These are phyloP conservation scores for Diploptera punctata DNA, from an alignment of 2,888 invertebrate species.

Conservation along the genomic window DNA sequence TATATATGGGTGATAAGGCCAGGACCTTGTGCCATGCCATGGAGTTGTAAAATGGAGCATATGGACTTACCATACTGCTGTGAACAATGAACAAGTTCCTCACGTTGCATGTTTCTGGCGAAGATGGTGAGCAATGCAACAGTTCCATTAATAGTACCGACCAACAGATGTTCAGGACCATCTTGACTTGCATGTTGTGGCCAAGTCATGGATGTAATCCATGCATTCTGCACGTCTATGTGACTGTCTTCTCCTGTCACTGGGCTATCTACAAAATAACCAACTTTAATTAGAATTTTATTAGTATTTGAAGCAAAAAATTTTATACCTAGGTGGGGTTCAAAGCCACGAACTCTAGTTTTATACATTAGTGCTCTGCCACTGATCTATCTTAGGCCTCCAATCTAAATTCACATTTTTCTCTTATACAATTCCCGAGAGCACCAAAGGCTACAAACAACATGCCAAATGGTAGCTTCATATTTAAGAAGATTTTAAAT, in stretches of 20 bases:
- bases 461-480: no score
- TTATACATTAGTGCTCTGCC: no score
- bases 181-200: slow-evolving; percentile 51
- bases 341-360: no score
- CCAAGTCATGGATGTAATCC: slow-evolving; percentile 61
- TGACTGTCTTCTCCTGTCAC: slow-evolving; percentile 50
- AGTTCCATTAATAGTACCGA: slow-evolving; percentile 62
- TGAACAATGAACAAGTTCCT: slow-evolving; percentile 53
- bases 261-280: neutral
- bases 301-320: no score
- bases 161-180: slow-evolving; percentile 55
- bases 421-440: no score
- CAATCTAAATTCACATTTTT: no score
- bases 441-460: no score
- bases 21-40: no score
- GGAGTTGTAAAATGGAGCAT: neutral
- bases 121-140: slow-evolving; percentile 53
- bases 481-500: no score
- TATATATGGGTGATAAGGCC: neutral
- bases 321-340: no score
- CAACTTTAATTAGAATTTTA: no score
- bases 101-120: slow-evolving; percentile 49
- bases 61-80: slow-evolving; percentile 52
- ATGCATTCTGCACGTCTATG: slow-evolving; percentile 56
- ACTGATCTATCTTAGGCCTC: no score